Base-by-base conservation (phyloP, 2,888 invertebrate species). In the Julus scandinavius region DNA sequence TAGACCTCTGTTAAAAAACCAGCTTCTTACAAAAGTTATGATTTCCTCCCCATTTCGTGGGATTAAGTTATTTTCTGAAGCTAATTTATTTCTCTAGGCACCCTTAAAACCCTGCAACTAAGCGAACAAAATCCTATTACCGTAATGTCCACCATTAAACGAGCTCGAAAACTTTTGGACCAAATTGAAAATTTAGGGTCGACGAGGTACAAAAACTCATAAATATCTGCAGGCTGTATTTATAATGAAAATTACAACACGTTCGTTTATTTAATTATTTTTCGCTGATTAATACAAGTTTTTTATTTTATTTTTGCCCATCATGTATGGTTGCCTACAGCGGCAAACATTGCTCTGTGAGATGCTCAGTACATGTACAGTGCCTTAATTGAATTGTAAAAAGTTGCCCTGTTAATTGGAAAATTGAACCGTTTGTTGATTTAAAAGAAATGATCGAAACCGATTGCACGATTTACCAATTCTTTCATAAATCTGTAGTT, bases 31-130 rank as follows among this genome's bases (percentile, higher is more conserved):
- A 63, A 63, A 63, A 63, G 63, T 63, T 63, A 63, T 63, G 63
- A 63, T 63, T 63, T 63, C 63, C n/a, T 63, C 17, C 63, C 63
- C 63, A 63, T 63, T 63, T 63, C 63, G 63, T n/a, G 63, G n/a
- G 63, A 63, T 63, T 20, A 63, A 63, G n/a, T 63, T 63, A 63
- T 63, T 63, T 63, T 63, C 63, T 17, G 63, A 2, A 63, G n/a
- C 63, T 63, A 63, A 63, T 63, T 63, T 63, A 63, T 63, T 63
- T 63, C 63, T 63, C 63, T 63, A 63, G 63, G 63, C 63, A n/a
- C 63, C n/a, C 63, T 63, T n/a, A n/a, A 63, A 63, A n/a, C 63
- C 63, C n/a, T 63, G 63, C 63, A 63, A 63, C 17, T 17, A 5
- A 63, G 63, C 63, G n/a, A 63, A n/a, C 63, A 63, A 63, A 63